phyloP scores from a whole-genome alignment of 2,888 invertebrate genomes.

The Dromius quadrimaculatus region DNA sequence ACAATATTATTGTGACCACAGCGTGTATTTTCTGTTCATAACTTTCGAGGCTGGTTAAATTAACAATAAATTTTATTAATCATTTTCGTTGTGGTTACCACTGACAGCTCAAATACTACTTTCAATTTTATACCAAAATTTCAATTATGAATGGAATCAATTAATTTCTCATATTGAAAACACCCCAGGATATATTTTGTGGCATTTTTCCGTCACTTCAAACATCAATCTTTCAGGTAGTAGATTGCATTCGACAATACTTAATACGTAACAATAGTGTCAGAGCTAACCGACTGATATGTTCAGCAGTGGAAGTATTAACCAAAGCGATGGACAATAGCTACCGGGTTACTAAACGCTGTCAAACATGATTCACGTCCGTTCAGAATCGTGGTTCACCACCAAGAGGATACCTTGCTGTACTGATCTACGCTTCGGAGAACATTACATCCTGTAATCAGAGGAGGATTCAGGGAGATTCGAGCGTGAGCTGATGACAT shows the following conservation, averaged over 20 bases:
- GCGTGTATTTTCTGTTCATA: too few species aligned
- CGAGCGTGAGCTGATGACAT: neutral
- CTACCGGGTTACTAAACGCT: conserved; percentile 46
- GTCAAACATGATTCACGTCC: conserved; percentile 45
- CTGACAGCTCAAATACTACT: too few species aligned
- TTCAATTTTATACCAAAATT: conserved; percentile 1
- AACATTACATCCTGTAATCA: conserved; percentile 18
- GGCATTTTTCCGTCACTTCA: too few species aligned
- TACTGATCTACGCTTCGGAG: conserved; percentile 19
- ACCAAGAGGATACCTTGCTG: neutral
- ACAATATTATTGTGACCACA: too few species aligned
- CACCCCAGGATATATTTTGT: too few species aligned
- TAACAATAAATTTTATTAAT: too few species aligned
- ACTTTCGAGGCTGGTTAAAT: too few species aligned
- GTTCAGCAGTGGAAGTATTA: conserved; percentile 33
- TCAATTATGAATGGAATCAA: neutral
- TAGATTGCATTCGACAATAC: neutral
- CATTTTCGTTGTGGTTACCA: too few species aligned
- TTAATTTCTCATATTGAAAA: too few species aligned
- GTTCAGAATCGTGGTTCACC: conserved; percentile 21
- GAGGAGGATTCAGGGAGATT: conserved; percentile 6
- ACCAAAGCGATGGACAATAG: conserved; percentile 33
- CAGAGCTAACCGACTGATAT: neutral
- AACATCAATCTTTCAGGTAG: too few species aligned
- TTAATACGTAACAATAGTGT: conserved; percentile 27